Conservation (phyloP, 1,140 invertebrate genomes). For the Palaemon carinicauda region DNA sequence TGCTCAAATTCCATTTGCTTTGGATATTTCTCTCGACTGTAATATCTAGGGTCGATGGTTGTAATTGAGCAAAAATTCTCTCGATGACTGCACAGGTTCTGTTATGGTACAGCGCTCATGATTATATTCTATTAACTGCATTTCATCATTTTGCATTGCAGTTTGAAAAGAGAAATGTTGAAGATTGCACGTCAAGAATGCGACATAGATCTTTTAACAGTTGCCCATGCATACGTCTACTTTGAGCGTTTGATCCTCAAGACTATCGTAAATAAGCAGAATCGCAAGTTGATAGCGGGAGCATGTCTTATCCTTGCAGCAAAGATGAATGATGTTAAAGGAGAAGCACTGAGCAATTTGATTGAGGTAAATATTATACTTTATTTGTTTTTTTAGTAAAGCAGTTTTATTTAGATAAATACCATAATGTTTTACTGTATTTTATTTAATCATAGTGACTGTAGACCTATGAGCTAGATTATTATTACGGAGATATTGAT, state of each 20-base stretch:
- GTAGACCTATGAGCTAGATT: too few relatives aligned
- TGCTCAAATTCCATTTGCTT: too few relatives aligned
- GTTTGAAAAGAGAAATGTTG: conserved; percentile 93
- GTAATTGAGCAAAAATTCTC: too few relatives aligned
- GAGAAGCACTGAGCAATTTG: conserved; percentile 81
- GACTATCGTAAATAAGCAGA: conserved; percentile 93
- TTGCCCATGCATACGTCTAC: conserved; percentile 96
- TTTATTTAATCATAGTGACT: not conserved
- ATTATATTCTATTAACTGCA: not conserved
- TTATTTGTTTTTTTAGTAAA: conserved; percentile 7
- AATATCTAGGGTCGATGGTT: too few relatives aligned
- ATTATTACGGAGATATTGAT: too few relatives aligned
- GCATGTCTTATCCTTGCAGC: conserved; percentile 92
- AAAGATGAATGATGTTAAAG: conserved; percentile 96
- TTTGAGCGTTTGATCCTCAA: conserved; percentile 95
- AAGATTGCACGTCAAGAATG: conserved; percentile 90
- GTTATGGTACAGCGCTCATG: not conserved
- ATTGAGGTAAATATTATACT: conserved; percentile 76
- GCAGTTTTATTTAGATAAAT: too few relatives aligned
- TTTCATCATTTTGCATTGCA: conserved; percentile 65
- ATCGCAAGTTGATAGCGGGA: conserved; percentile 93
- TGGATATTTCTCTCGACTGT: too few relatives aligned
- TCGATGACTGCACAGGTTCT: too few relatives aligned
- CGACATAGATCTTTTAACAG: conserved; percentile 86
- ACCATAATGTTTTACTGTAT: too few relatives aligned